Evolutionary conservation across 1,140 invertebrate species (phyloP).

Genomic region (Macrobrachium rosenbergii): DNA sequence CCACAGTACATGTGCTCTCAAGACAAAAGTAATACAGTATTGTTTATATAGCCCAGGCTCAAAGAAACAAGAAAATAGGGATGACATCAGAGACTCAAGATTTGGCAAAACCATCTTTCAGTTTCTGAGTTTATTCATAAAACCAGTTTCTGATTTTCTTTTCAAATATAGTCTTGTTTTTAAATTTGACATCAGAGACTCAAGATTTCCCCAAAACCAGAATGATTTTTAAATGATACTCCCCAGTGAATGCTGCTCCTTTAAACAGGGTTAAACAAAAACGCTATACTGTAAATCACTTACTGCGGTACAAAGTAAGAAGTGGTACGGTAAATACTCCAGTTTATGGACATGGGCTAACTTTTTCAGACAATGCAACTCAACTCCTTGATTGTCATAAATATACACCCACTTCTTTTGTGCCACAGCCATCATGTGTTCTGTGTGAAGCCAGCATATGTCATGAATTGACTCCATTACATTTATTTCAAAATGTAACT

Average conservation of each 20-base stretch:
- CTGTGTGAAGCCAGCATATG: slow-evolving; percentile 91
- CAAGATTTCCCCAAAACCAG: too few species aligned
- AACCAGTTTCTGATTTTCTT: too few species aligned
- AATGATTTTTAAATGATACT: too few species aligned
- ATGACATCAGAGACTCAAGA: background rate
- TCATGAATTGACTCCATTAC: slow-evolving; percentile 97
- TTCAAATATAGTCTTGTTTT: background rate
- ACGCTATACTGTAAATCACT: slow-evolving; percentile 19
- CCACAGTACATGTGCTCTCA: too few species aligned
- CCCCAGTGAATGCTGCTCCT: too few species aligned
- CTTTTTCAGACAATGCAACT: slow-evolving; percentile 95
- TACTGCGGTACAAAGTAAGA: slow-evolving; percentile 80
- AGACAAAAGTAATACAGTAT: too few species aligned
- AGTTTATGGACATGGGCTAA: slow-evolving; percentile 84
- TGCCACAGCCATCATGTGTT: slow-evolving; percentile 97
- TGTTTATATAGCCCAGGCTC: too few species aligned
- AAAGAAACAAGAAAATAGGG: too few species aligned
- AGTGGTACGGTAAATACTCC: slow-evolving; percentile 98
- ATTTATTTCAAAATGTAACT: slow-evolving; percentile 95
- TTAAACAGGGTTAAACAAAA: background rate
- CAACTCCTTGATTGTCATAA: slow-evolving; percentile 97
- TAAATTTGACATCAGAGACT: too few species aligned
- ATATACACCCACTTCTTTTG: slow-evolving; percentile 98
- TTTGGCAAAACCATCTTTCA: too few species aligned
- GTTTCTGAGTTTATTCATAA: too few species aligned